These are phyloP conservation scores for Aphis craccivora DNA, from an alignment of 1,140 invertebrate species.

Conservation along the genomic window DNA sequence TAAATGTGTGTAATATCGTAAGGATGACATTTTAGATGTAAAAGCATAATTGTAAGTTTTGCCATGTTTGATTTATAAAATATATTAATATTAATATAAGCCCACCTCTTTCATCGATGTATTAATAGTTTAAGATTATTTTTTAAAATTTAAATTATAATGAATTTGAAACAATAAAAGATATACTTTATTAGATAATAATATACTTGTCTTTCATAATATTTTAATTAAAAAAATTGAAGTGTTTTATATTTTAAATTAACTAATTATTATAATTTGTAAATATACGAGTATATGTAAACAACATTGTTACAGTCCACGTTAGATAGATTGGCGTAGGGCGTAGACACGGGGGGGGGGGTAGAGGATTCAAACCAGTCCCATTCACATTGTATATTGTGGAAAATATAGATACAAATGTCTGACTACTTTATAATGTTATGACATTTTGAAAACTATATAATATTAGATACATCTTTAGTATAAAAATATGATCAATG, in stretches of 20 bases:
- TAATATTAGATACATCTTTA: too few species aligned
- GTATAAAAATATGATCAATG: too few species aligned
- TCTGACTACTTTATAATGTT: too few species aligned
- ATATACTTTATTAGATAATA: slow-evolving; percentile 13
- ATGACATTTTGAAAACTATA: too few species aligned
- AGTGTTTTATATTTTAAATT: neutral
- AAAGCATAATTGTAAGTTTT: slow-evolving; percentile 15
- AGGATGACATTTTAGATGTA: neutral
- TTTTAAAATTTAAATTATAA: neutral
- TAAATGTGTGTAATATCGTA: neutral
- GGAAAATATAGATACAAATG: too few species aligned
- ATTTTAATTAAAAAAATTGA: neutral
- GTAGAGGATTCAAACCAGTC: too few species aligned
- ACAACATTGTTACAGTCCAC: neutral
- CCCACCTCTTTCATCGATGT: slow-evolving; percentile 25
- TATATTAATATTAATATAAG: slow-evolving; percentile 24
- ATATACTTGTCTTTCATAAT: neutral
- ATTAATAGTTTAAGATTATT: neutral
- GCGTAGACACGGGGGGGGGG: too few species aligned
- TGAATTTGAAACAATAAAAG: neutral
- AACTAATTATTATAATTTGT: neutral
- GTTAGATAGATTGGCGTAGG: too few species aligned
- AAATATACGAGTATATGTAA: neutral
- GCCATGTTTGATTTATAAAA: slow-evolving; percentile 27
- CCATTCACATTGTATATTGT: too few species aligned